Evolutionary conservation across 1,140 invertebrate species (phyloP).

Genomic region (Heliconius melpomene): DNA sequence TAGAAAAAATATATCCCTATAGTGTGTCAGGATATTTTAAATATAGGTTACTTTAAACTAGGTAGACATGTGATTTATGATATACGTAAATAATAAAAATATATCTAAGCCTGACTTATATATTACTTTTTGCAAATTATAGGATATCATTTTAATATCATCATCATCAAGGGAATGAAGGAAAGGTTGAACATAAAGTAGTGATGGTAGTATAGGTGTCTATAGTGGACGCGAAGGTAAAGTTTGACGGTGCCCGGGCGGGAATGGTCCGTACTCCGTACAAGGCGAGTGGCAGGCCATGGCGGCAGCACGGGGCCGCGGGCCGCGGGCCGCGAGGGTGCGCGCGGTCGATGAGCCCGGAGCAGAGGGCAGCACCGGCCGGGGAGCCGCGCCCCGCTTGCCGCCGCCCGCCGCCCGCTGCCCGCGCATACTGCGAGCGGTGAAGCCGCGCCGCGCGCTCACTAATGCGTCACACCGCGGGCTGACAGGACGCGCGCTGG

Average conservation of each 20-base stretch:
- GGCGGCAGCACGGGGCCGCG: slow-evolving; percentile 45
- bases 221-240: background rate
- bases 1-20: no score
- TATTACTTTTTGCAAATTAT: no score
- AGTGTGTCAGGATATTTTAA: no score
- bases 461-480: slow-evolving; percentile 78
- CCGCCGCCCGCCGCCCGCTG: slow-evolving; percentile 54
- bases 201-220: background rate
- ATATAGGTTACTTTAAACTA: no score
- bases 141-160: no score
- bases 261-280: slow-evolving; percentile 51
- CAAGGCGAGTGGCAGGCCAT: slow-evolving; percentile 60
- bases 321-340: slow-evolving; percentile 58
- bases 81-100: no score
- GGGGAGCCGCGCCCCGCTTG: slow-evolving; percentile 50
- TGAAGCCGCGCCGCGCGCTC: slow-evolving; percentile 73
- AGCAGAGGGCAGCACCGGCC: slow-evolving; percentile 73
- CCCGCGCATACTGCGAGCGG: slow-evolving; percentile 68
- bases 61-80: no score
- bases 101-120: no score
- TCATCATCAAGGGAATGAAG: background rate
- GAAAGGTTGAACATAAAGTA: background rate
- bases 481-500: slow-evolving; percentile 57
- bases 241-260: slow-evolving; percentile 31
- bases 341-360: slow-evolving; percentile 78